These are phyloP conservation scores for Coturnix japonica DNA, from an alignment of 2,113 vertebrate genomes.

Conservation along the genomic window DNA sequence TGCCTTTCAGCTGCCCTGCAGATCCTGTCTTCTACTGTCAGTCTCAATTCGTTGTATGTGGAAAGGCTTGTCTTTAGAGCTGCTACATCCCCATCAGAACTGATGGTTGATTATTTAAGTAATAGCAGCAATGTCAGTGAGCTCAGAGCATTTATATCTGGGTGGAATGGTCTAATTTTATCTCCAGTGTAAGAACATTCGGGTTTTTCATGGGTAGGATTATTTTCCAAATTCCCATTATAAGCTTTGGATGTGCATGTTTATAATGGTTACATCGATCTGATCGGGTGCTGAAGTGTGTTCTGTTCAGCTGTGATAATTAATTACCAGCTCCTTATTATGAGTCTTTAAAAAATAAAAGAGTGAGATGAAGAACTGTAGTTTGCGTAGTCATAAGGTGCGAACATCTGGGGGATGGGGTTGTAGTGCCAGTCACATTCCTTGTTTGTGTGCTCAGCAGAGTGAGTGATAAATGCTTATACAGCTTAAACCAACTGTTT, in stretches of 20 bases:
- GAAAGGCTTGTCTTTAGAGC: not conserved
- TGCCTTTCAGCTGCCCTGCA: not conserved
- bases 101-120: constrained; percentile 18
- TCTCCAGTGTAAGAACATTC: not conserved
- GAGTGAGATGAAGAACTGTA: not conserved
- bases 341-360: not conserved
- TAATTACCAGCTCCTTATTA: not conserved
- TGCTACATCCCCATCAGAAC: not conserved
- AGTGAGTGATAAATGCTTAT: not conserved
- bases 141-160: not conserved
- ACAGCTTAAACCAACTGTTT: not conserved
- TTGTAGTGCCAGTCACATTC: not conserved
- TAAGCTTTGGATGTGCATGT: not conserved
- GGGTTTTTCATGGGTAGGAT: not conserved
- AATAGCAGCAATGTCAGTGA: not conserved
- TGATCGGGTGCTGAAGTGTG: not conserved
- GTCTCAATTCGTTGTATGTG: not conserved
- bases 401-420: not conserved
- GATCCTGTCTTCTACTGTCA: not conserved
- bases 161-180: constrained; percentile 27
- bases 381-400: not conserved
- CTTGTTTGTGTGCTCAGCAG: not conserved
- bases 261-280: not conserved
- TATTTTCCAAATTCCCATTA: not conserved
- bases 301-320: not conserved